Base-by-base conservation (phyloP, 64 coral and sea anemone genomes). In the Anthopleura sola region DNA sequence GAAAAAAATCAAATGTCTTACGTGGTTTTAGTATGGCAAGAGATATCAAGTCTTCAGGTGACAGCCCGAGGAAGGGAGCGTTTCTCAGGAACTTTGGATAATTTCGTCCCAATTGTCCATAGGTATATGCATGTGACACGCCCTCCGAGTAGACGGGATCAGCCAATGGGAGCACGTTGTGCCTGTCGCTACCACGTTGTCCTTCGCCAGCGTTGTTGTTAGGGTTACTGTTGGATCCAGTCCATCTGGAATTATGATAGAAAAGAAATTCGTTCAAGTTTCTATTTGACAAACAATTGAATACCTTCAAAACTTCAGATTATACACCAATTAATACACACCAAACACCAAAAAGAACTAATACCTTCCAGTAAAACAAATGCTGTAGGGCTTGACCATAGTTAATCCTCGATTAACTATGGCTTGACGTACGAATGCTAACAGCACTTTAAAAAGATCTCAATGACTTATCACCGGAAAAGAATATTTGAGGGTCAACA, bases 161-260 rank as follows among this genome's bases (percentile, higher is more conserved):
- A 6, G 39, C 86, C 33, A 98, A 80, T 64, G 94, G 71, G 23
- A 92, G 74, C 7, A 94, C 81, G 64, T 98, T 98, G n/a, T 80
- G 84, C 24, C 96, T 86, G 49, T 98, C 96, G 2, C 92, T 98
- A 1, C 96, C 96, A 8, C 89, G 86, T 50, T 92, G 92, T 5
- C 96, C 96, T 49, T 98, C 89, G 3, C 96, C 96, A 51, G 91
- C 96, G 37, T 98, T 98, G 84, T 94, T 94, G 29, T 78, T 85
- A 1, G 96, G 96, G 69, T 98, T 98, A 5, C 92, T 94, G 83
- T 98, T 92, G 5, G 96, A 98, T 23, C 96, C 96, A 56, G 96
- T 98, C 96, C 96, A 98, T 48, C 96, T 98, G 10, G 24, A 68
- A 20, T 37, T 47, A n/a, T n/a, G n/a, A n/a, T n/a, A 21, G 24